A percentile compares a stretch with the other conserved stretches of the same genome.
Conservation (phyloP, 2,888 invertebrate genomes). For the Subacronicta megacephala region DNA sequence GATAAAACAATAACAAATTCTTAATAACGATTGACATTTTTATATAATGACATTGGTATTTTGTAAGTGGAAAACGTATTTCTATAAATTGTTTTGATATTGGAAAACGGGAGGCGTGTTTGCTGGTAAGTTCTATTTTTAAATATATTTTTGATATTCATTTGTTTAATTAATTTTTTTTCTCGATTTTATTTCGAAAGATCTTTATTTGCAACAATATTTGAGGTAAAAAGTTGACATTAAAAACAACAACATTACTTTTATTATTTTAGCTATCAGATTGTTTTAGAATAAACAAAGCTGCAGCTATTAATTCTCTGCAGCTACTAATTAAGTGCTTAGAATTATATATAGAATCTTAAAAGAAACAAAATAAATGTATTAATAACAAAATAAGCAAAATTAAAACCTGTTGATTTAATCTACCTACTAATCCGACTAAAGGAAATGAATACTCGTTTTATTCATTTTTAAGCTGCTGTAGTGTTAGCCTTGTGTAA, state of each 20-base stretch:
- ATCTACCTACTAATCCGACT: not conserved
- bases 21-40: constrained; percentile 7
- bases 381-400: constrained; percentile 2
- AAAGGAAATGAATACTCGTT: not conserved
- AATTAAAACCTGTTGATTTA: constrained; percentile 44
- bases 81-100: constrained; percentile 44
- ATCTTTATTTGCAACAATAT: not conserved
- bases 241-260: not conserved
- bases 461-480: not conserved
- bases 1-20: constrained; percentile 51
- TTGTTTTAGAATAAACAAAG: not conserved
- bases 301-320: not conserved
- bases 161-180: not conserved
- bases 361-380: not conserved
- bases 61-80: constrained; percentile 21
- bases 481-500: not conserved
- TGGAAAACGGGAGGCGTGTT: constrained; percentile 31
- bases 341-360: not conserved
- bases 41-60: constrained; percentile 7
- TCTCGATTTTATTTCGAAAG: not conserved
- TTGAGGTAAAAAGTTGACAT: too few relatives aligned
- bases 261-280: not conserved
- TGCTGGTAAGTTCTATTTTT: constrained; percentile 40
- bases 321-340: too few relatives aligned
- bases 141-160: not conserved